Evolutionary conservation across 2,888 invertebrate species (phyloP).

Genomic region (Drosophila phalerata): DNA sequence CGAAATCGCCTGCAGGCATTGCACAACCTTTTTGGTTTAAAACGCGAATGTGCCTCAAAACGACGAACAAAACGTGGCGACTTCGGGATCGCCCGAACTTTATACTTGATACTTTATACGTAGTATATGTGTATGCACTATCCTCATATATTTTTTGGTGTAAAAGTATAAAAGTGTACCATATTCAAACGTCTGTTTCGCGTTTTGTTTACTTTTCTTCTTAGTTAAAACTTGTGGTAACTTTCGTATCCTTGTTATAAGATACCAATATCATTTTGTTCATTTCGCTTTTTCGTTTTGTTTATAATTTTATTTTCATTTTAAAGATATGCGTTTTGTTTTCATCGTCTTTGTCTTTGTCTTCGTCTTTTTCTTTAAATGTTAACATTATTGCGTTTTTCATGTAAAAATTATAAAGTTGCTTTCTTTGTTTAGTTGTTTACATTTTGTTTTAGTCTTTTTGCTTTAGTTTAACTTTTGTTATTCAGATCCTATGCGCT

Average conservation of each 20-base stretch:
- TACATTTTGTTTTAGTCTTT: conserved; percentile 62
- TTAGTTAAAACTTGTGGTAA: conserved; percentile 73
- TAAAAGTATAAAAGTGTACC: conserved; percentile 84
- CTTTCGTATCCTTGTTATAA: conserved; percentile 49
- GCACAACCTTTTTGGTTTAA: conserved; percentile 77
- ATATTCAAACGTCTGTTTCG: conserved; percentile 53
- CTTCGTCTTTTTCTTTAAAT: conserved; percentile 59
- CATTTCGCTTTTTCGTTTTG: background rate
- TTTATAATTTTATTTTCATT: conserved; percentile 41
- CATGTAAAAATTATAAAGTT: conserved; percentile 77
- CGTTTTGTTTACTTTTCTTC: conserved; percentile 14
- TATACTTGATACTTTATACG: conserved; percentile 35
- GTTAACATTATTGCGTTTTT: conserved; percentile 80
- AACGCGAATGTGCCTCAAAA: conserved; percentile 71
- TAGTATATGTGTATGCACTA: conserved; percentile 43
- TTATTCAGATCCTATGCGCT: conserved; percentile 50
- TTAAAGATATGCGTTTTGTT: conserved; percentile 83
- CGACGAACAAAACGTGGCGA: conserved; percentile 49
- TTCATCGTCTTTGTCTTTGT: conserved; percentile 43
- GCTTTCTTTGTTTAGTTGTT: conserved; percentile 43
- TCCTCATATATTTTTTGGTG: conserved; percentile 68
- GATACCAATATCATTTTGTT: conserved; percentile 31
- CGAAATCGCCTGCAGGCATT: conserved; percentile 61
- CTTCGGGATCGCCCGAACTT: conserved; percentile 32
- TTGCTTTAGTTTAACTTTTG: conserved; percentile 63